Evolutionary conservation across 2,888 invertebrate species (phyloP), one percentile per base, ranked within the genome.

Genomic region (Ceriagrion tenellum): DNA sequence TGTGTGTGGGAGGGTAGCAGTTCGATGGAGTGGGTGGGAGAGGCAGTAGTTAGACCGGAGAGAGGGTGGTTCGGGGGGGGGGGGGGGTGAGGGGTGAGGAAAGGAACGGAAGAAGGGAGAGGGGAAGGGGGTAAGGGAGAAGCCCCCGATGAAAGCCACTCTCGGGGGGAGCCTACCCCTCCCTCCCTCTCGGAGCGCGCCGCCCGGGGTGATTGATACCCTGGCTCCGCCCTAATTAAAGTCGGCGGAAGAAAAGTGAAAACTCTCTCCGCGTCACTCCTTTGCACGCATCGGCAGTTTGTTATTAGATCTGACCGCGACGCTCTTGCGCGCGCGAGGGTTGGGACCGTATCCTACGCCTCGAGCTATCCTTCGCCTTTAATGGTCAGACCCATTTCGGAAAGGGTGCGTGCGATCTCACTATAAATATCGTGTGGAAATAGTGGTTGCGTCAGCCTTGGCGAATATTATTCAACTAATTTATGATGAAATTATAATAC

Each of bases 201-300:
- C 81, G 30, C 16, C 20, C 13, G 26, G 74, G 18, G 81, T 81
- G 81, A 81, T 81, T 30, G 35, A 81, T 81, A 81, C 81, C 35
- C 20, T 81, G 35, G 81, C 81, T 35, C 35, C 81, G 81, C 81
- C 81, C 81, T 81, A 81, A 81, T 81, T 81, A 81, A 81, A 81
- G 81, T 18, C 69, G 69, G n/a, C 26, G 81, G 81, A 30, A 12
- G 81, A 18, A 35, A 81, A 81, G 35, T 30, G 81, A 81, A 81
- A 81, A 81, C 81, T 81, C 81, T 35, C 35, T 81, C 56, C 59
- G 35, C 81, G 81, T 81, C 81, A 81, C 30, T 35, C 30, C 81
- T 35, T 59, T 26, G 81, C 81, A 81, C 81, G 81, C 81, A 81
- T 81, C 81, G 81, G 81, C 35, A 81, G 81, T 81, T 81, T 35